Base-by-base conservation (phyloP, 2,888 invertebrate genomes). In the Cordilura impudica region DNA sequence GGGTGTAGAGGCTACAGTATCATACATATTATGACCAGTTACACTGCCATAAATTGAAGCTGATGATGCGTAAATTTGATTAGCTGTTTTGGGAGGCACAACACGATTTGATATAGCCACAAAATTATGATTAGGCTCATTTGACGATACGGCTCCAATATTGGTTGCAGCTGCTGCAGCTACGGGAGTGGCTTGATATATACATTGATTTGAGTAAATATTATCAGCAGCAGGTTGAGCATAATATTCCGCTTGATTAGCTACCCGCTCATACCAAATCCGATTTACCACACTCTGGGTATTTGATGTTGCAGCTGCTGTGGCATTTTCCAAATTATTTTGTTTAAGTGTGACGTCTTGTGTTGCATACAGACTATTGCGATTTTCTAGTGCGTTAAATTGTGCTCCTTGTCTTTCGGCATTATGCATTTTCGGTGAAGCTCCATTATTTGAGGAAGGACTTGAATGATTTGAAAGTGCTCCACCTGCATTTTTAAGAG, bases 231-330 rank as follows among this genome's bases (percentile, higher is more conserved):
- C 82, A 12, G 87, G 86, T 39, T 87, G 88, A 0, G 86, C 84
- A 66, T 88, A 87, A 54, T 87, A 88, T 35, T 86, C 88, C 10
- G 85, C 81, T n/a, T 84, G 81, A 49, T 84, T 69, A 4, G 80
- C 60, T 49, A 87, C 85, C n/a, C 85, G 87, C 58, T 92, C 91
- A 65, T 90, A 90, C 91, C 92, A 92, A 58, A 92, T 91, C 82
- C 87, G 86, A 85, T 91, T 91, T 10, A 91, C 85, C 16, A 91
- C 85, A 19, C 87, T 86, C 45, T 88, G 87, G 0, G 91, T 91
- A 74, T 87, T 87, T 39, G 85, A 49, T 14, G 69, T 23, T n/a
- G 70, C 10, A 74, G 71, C 47, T 6, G 54, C 61, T 18, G 81
- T 47, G 7, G 81, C 65, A 81, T 66, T 81, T 63, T 88, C 87